These are phyloP conservation scores for Patagioenas fasciata DNA, from an alignment of 2,113 vertebrate species.

Conservation along the genomic window DNA sequence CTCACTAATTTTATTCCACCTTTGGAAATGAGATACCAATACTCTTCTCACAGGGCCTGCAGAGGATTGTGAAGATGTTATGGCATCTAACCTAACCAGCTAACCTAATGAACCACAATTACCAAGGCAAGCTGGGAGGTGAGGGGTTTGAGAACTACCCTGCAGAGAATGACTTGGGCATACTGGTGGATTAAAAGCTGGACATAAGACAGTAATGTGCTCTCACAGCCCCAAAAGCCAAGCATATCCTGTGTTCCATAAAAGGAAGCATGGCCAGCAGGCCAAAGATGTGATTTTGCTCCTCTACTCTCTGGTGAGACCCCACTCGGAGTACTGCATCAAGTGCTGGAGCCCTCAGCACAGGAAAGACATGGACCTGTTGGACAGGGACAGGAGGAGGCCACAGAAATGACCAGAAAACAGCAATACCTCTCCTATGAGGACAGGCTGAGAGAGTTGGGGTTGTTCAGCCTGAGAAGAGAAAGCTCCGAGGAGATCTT, in stretches of 20 bases:
- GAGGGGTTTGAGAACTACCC: not conserved
- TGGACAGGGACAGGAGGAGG: rapidly evolving
- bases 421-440: rapidly evolving
- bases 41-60: rapidly evolving
- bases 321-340: not conserved
- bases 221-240: not conserved
- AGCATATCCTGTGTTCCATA: rapidly evolving
- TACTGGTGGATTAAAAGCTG: not conserved
- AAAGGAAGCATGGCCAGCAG: not conserved
- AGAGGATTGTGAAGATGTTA: not conserved
- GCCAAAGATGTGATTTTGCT: not conserved
- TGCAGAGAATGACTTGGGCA: rapidly evolving
- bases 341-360: not conserved
- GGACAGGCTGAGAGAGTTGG: not conserved
- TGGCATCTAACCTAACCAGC: rapidly evolving
- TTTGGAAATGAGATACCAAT: not conserved
- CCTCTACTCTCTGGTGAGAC: not conserved
- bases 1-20: not conserved
- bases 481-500: not conserved
- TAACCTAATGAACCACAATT: not conserved
- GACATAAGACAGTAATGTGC: rapidly evolving
- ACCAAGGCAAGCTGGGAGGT: too few relatives aligned
- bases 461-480: not conserved
- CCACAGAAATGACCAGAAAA: not conserved
- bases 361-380: not conserved